phyloP scores from a whole-genome alignment of 2,797 vertebrate genomes.

The Anas georgica region DNA sequence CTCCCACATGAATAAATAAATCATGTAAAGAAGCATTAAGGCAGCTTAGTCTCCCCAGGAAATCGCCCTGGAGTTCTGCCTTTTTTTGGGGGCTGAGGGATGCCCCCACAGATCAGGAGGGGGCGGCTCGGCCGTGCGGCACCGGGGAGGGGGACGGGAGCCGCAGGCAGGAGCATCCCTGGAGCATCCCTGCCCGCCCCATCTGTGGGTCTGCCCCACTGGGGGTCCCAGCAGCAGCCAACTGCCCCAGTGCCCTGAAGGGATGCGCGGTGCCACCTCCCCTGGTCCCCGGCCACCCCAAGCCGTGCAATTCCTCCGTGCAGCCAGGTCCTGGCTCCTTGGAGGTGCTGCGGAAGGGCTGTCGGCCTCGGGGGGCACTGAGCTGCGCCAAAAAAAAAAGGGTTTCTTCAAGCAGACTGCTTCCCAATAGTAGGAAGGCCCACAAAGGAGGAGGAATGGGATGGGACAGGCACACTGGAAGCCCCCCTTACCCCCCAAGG shows the following conservation, averaged over 20 bases:
- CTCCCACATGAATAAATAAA: constrained; percentile 62
- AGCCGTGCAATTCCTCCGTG: rapidly evolving
- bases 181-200: background rate
- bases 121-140: background rate
- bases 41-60: constrained; percentile 36
- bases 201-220: background rate
- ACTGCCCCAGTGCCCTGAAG: background rate
- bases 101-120: background rate
- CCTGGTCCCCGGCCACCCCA: background rate
- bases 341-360: background rate
- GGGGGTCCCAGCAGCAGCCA: background rate
- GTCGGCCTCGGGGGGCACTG: background rate
- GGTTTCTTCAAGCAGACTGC: background rate
- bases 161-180: background rate
- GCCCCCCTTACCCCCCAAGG: background rate
- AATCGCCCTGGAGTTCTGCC: constrained; percentile 18
- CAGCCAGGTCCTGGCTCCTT: background rate
- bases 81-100: constrained; percentile 39
- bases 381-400: background rate
- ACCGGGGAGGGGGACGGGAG: background rate
- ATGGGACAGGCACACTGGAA: background rate
- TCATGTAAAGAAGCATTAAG: constrained; percentile 64
- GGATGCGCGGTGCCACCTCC: rapidly evolving
- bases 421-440: background rate
- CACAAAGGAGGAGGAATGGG: background rate